Percentiles rank a stretch among this genome's conserved stretches.
These are phyloP conservation scores for Atrichornis clamosus DNA, from an alignment of 2,113 vertebrate genomes.

Conservation along the genomic window DNA sequence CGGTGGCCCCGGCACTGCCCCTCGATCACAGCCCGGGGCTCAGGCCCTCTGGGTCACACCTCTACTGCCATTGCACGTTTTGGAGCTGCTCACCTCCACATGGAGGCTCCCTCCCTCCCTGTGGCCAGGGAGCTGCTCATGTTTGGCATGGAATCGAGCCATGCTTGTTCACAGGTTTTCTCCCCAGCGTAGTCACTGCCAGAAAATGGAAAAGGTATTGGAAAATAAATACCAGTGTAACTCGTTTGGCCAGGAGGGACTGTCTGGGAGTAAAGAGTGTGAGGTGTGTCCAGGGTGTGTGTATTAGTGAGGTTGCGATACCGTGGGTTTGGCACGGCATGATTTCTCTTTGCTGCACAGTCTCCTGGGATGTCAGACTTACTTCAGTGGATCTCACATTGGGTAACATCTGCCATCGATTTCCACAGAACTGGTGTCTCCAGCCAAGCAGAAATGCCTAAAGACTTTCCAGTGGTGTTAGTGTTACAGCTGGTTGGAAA, in stretches of 20 bases:
- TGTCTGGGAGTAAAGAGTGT: neutral
- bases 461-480: neutral
- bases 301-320: rapidly evolving
- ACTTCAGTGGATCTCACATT: neutral
- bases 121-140: neutral
- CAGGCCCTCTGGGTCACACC: neutral
- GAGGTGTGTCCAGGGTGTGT: neutral
- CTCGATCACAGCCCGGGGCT: neutral
- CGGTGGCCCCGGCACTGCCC: neutral
- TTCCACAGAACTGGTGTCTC: neutral
- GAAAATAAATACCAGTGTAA: neutral
- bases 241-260: neutral
- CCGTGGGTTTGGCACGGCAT: neutral
- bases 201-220: neutral
- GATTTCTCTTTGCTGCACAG: neutral
- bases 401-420: constrained; percentile 24
- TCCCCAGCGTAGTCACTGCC: neutral
- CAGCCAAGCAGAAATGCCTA: constrained; percentile 11
- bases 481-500: constrained; percentile 1
- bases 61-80: rapidly evolving
- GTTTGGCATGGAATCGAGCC: neutral
- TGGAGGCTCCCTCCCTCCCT: neutral
- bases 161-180: neutral
- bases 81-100: neutral
- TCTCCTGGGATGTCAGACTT: neutral